Percentiles rank a stretch among this genome's conserved stretches.
Evolutionary conservation across 2,797 vertebrate genomes (phyloP).

Genomic region (Sardinella longiceps): DNA sequence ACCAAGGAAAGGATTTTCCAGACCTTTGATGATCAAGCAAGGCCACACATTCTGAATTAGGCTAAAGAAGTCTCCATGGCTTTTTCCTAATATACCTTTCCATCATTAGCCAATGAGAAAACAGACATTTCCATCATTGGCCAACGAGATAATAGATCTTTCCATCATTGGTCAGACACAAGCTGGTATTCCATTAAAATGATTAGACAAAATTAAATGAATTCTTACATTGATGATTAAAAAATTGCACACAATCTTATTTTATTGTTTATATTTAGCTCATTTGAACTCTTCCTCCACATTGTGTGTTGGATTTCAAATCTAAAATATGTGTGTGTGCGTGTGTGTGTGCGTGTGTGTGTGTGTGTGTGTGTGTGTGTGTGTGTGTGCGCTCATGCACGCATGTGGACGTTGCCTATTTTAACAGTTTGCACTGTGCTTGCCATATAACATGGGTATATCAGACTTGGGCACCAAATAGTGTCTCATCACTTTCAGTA

Average conservation of each 20-base stretch:
- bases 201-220: no score
- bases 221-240: no score
- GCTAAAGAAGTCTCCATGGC: neutral
- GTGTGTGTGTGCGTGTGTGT: neutral
- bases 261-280: neutral
- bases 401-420: neutral
- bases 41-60: neutral
- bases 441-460: neutral
- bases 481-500: slow-evolving; percentile 4
- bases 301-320: no score
- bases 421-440: slow-evolving; percentile 11
- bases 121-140: no score
- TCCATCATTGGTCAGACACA: no score
- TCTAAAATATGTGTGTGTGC: neutral
- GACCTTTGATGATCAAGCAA: neutral
- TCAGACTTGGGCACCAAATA: neutral
- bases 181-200: no score
- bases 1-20: neutral
- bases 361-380: neutral
- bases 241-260: neutral
- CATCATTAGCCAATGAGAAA: no score
- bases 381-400: neutral
- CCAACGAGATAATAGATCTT: no score
- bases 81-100: neutral
- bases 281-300: no score